A percentile compares a stretch with the other conserved stretches of the same genome.
These are phyloP conservation scores for Rhea pennata DNA, from an alignment of 2,113 vertebrate genomes.

Conservation along the genomic window DNA sequence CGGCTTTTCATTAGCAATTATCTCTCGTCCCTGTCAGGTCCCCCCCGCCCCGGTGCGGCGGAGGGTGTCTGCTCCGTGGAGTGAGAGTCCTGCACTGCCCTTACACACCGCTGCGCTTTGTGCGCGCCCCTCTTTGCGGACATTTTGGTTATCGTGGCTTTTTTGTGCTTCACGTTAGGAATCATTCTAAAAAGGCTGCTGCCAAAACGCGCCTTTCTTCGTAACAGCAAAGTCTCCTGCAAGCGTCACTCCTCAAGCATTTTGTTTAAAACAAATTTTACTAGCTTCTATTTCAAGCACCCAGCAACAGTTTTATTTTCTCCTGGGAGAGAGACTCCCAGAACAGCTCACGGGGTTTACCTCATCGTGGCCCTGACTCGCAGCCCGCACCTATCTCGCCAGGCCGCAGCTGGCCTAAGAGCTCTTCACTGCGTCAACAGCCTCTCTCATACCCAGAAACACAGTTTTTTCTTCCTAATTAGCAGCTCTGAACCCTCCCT, in stretches of 20 bases:
- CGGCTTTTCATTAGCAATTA: rapidly evolving
- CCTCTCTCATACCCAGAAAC: not conserved
- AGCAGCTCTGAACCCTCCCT: not conserved
- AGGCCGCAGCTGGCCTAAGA: not conserved
- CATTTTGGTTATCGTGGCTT: not conserved
- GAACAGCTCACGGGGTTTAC: not conserved
- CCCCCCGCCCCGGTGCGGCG: rapidly evolving
- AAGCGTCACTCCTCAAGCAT: not conserved
- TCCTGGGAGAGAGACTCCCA: rapidly evolving
- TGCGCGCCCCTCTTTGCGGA: not conserved
- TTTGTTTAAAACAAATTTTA: not conserved
- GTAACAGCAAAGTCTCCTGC: not conserved
- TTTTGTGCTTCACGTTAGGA: not conserved
- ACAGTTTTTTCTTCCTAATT: not conserved
- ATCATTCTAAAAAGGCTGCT: not conserved
- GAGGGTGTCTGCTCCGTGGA: not conserved
- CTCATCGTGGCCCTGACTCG: rapidly evolving
- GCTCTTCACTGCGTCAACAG: no score
- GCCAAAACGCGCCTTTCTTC: not conserved
- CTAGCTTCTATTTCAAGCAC: not conserved
- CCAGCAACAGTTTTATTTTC: not conserved
- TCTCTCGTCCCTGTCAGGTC: rapidly evolving
- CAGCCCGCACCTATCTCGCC: not conserved
- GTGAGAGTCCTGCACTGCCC: rapidly evolving
- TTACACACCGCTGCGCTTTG: rapidly evolving